phyloP scores from a whole-genome alignment of 2,888 invertebrate species.

The Physocephala rufipes region DNA sequence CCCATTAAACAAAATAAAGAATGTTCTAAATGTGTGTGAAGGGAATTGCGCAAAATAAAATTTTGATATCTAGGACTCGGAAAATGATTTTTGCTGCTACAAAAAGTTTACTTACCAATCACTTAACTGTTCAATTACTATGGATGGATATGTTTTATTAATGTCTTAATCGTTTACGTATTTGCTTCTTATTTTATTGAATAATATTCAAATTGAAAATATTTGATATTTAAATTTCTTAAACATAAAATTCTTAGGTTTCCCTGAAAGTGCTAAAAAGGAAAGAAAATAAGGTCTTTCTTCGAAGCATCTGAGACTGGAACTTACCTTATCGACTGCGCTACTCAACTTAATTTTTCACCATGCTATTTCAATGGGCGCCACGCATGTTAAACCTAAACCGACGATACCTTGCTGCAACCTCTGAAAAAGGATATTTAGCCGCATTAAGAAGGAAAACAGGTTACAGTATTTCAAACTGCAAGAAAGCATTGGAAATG shows the following conservation, averaged over 20 bases:
- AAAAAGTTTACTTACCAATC: too few relatives aligned
- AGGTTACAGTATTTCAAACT: constrained; percentile 94
- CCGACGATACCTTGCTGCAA: constrained; percentile 66
- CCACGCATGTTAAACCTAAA: constrained; percentile 71
- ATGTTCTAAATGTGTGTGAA: too few relatives aligned
- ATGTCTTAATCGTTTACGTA: background rate
- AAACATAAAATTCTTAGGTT: constrained; percentile 42
- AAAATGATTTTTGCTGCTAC: too few relatives aligned
- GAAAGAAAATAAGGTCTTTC: background rate
- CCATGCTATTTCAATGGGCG: constrained; percentile 52
- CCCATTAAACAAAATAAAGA: too few relatives aligned
- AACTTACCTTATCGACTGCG: too few relatives aligned
- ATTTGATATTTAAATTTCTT: constrained; percentile 10
- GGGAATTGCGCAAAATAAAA: too few relatives aligned
- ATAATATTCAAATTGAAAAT: constrained; percentile 33
- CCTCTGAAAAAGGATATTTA: constrained; percentile 75
- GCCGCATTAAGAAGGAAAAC: constrained; percentile 91
- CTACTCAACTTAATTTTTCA: background rate
- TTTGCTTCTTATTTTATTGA: background rate
- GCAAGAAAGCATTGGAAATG: constrained; percentile 92
- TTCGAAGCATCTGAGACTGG: too few relatives aligned
- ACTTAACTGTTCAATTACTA: too few relatives aligned
- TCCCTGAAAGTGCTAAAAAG: constrained; percentile 37
- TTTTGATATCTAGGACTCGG: too few relatives aligned
- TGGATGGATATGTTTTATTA: background rate